Evolutionary conservation across 2,888 invertebrate species (phyloP), one percentile per base, ranked within the genome.

Genomic region (Eristalinus sepulchralis): DNA sequence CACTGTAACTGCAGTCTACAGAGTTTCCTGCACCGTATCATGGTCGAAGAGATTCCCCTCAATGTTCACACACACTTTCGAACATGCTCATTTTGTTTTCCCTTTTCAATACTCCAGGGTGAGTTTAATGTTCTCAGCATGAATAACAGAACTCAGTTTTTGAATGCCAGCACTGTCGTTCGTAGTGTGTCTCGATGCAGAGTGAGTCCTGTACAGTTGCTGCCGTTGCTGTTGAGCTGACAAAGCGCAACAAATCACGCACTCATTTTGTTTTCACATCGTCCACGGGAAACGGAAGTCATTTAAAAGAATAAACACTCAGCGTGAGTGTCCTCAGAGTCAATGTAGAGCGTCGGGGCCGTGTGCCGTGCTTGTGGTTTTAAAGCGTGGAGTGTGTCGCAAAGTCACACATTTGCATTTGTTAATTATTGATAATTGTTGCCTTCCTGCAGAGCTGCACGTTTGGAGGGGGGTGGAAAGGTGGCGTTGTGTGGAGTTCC

Each of bases 381-480:
- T 80, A 62, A 84, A 84, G 62, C 33, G 71, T 67, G 67, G 79
- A 83, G 59, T 36, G 79, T 68, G 68, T n/a, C n/a, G 22, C 80
- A 66, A 73, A 75, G 83, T 84, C 64, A 70, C 64, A 70, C 67
- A 81, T 85, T 85, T 85, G 84, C 76, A 85, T 85, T 85, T 81
- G 81, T 85, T 85, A 81, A 85, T 85, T 85, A 85, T 85, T 85
- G 84, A 85, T 85, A 85, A 85, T 85, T 72, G 81, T 72, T 76
- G 81, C 81, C 81, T 81, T 81, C 84, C 77, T 85, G 84, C 81
- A 79, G 53, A 66, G 75, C 70, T 60, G 36, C 66, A 70, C n/a
- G 22, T 59, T n/a, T 6, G 62, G 22, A 9, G 8, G 66, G 9
- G 27, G 9, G 17, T 17, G 47, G 13, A n/a, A 39, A 39, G 9